phyloP scores from a whole-genome alignment of 2,113 vertebrate species.

The Phalacrocorax pelagicus region DNA sequence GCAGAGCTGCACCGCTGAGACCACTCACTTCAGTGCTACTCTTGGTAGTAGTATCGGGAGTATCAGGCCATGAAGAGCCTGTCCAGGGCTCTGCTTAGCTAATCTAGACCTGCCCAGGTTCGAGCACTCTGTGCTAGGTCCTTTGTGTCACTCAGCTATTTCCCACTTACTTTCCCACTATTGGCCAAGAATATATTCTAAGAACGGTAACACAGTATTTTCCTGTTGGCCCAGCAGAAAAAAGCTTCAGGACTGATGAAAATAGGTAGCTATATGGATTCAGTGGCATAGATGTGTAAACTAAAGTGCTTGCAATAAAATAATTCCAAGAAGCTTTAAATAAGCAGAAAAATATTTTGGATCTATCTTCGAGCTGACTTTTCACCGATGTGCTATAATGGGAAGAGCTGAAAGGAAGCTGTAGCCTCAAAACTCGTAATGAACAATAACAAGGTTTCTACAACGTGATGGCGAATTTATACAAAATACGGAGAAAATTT shows the following conservation, averaged over 20 bases:
- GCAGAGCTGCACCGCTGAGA: background rate
- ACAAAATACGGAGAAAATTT: background rate
- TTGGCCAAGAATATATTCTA: background rate
- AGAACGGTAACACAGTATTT: background rate
- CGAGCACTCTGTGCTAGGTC: accelerated
- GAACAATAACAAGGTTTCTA: background rate
- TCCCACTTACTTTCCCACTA: background rate
- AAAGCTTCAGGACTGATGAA: background rate
- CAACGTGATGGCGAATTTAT: background rate
- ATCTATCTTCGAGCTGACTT: background rate
- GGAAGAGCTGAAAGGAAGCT: background rate
- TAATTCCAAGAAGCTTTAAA: background rate
- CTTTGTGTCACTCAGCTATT: background rate
- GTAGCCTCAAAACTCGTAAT: background rate
- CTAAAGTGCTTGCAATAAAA: background rate
- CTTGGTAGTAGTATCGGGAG: background rate
- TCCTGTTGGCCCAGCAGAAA: background rate
- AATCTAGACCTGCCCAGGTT: background rate
- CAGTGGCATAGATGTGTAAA: background rate
- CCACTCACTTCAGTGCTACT: background rate
- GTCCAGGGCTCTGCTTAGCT: background rate
- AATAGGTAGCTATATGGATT: background rate
- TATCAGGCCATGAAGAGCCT: background rate
- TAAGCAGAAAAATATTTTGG: background rate
- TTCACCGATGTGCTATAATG: background rate